Percentiles rank a stretch among this genome's conserved stretches.
Conservation (phyloP, 2,888 invertebrate genomes). For the Chirona hameri region DNA sequence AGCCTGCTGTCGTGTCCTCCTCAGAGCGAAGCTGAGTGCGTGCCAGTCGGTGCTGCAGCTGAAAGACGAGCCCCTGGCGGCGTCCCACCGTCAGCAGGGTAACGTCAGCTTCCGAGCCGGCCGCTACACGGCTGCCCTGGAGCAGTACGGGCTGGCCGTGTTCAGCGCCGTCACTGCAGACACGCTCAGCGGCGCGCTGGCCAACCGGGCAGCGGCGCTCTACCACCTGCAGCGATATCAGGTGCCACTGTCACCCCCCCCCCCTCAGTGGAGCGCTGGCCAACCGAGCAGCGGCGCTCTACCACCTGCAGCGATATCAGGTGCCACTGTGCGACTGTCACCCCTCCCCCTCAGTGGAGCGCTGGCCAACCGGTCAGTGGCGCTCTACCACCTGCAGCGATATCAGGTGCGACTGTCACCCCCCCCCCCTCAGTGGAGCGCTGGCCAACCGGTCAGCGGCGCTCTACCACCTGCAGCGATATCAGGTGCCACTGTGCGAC, state of each 20-base stretch:
- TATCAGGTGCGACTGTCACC: too few relatives aligned
- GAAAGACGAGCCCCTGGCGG: background rate
- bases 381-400: too few relatives aligned
- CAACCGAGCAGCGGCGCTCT: slow-evolving; percentile 62
- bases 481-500: too few relatives aligned
- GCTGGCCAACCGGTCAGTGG: too few relatives aligned
- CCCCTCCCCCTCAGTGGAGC: too few relatives aligned
- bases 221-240: slow-evolving; percentile 50
- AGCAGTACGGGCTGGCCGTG: background rate
- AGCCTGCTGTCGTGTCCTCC: too few relatives aligned
- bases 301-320: slow-evolving; percentile 50
- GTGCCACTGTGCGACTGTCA: too few relatives aligned
- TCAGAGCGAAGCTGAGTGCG: background rate
- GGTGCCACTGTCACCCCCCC: slow-evolving; percentile 34
- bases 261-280: too few relatives aligned
- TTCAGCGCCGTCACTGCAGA: background rate
- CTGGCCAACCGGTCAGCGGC: too few relatives aligned
- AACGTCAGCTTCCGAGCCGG: background rate
- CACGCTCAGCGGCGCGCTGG: slow-evolving; percentile 46
- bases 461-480: too few relatives aligned
- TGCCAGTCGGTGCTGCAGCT: background rate
- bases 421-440: too few relatives aligned
- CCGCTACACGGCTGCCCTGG: background rate
- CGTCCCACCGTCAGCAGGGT: background rate
- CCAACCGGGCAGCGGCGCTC: slow-evolving; percentile 65